These are phyloP conservation scores for Vidua macroura DNA, from an alignment of 2,113 vertebrate species.

Conservation along the genomic window DNA sequence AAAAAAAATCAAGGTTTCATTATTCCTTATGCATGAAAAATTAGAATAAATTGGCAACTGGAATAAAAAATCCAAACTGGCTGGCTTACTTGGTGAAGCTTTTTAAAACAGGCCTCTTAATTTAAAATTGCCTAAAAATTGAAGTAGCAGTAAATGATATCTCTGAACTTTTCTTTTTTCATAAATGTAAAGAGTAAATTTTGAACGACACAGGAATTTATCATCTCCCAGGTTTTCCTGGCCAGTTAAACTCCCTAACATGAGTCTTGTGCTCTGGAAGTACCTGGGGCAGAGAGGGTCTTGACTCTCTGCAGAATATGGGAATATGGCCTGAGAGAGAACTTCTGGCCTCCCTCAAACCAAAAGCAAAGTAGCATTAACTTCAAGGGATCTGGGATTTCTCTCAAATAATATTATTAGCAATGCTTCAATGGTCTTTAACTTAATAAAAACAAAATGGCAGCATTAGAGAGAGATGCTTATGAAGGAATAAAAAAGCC, in stretches of 20 bases:
- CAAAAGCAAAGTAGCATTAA: background rate
- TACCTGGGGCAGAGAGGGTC: background rate
- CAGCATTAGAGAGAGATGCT: background rate
- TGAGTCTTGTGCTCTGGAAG: background rate
- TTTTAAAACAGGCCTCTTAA: background rate
- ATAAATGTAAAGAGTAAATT: background rate
- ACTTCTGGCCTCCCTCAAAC: background rate
- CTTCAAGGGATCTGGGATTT: slow-evolving; percentile 16
- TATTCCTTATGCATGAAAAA: background rate
- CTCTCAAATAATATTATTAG: slow-evolving; percentile 37
- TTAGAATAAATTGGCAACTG: background rate
- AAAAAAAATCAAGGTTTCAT: background rate
- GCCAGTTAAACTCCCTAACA: background rate
- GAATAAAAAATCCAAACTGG: background rate
- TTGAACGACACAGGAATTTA: background rate
- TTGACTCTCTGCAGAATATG: background rate
- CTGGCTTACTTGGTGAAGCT: background rate
- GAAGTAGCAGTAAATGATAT: background rate
- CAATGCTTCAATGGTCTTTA: background rate
- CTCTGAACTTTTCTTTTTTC: background rate
- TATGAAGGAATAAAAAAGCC: background rate
- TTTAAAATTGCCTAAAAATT: background rate
- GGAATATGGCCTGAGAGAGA: background rate
- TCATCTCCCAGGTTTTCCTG: background rate
- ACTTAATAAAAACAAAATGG: slow-evolving; percentile 27